Conservation (phyloP, 2,888 invertebrate species). For the Mylabris sibirica region DNA sequence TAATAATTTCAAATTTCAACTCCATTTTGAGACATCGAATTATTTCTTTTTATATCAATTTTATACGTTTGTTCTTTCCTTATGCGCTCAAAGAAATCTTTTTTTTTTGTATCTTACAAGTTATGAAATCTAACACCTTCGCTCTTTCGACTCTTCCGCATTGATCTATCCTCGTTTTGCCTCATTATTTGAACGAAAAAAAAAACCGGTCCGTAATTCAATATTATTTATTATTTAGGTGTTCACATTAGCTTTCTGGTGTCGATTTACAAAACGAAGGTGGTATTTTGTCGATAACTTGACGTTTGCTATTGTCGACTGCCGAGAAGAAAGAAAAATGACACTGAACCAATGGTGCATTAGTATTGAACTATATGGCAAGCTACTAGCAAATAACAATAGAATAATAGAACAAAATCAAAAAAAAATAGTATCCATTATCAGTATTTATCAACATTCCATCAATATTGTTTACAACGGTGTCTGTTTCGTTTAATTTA, state of each 20-base stretch:
- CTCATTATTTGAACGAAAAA: conserved; percentile 14
- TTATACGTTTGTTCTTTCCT: neutral
- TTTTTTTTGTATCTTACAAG: neutral
- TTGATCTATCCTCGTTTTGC: neutral
- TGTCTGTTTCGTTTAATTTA: conserved; percentile 28
- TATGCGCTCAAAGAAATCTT: neutral
- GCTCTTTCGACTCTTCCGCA: neutral
- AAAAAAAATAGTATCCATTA: neutral
- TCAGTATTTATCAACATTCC: neutral
- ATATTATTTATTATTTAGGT: conserved; percentile 18
- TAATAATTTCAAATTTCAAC: neutral
- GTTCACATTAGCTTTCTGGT: conserved; percentile 14
- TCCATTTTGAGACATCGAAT: conserved; percentile 1
- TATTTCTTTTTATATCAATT: neutral
- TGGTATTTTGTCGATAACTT: conserved; percentile 18
- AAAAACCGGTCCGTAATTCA: conserved; percentile 12
- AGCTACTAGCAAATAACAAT: neutral
- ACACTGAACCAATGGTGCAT: neutral
- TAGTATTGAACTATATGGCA: neutral
- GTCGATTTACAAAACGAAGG: conserved; percentile 28
- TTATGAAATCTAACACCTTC: neutral
- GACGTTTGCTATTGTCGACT: neutral
- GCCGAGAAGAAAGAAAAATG: neutral
- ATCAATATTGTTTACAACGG: conserved; percentile 29
- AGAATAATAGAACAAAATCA: neutral